Percentiles rank a stretch among this genome's conserved stretches.
These are phyloP conservation scores for Sorex maritimensis DNA, from an alignment of 2,797 vertebrate species.

Conservation along the genomic window DNA sequence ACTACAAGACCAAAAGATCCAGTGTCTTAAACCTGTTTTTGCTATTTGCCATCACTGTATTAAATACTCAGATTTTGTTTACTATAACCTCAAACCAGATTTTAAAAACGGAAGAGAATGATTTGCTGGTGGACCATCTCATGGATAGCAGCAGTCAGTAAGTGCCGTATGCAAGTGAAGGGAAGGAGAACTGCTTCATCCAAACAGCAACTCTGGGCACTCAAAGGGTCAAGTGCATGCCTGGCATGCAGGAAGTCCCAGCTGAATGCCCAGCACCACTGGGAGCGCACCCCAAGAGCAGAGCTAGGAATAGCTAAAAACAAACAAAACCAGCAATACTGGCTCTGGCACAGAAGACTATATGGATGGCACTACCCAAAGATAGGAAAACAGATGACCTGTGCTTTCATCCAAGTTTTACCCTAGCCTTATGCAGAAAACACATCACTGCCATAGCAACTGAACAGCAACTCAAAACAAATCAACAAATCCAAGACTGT, in stretches of 20 bases:
- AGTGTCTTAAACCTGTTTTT: conserved; percentile 62
- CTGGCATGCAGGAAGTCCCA: too few relatives aligned
- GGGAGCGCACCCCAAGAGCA: too few relatives aligned
- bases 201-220: conserved; percentile 25
- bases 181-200: conserved; percentile 38
- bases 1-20: conserved; percentile 36
- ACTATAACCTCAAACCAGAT: conserved; percentile 48
- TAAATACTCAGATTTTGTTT: conserved; percentile 63
- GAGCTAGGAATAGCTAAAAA: too few relatives aligned
- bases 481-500: conserved; percentile 8
- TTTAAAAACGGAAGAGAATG: not conserved
- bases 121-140: too few relatives aligned
- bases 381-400: conserved; percentile 49
- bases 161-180: not conserved
- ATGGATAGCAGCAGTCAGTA: too few relatives aligned
- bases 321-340: not conserved
- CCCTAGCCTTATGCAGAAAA: conserved; percentile 55
- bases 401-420: conserved; percentile 56
- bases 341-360: conserved; percentile 32
- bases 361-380: conserved; percentile 4
- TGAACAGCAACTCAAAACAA: conserved; percentile 32
- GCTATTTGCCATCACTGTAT: conserved; percentile 34
- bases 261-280: too few relatives aligned
- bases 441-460: not conserved
- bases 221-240: too few relatives aligned